Conservation (phyloP, 2,797 vertebrate genomes). For the Rhabdomys pumilio region DNA sequence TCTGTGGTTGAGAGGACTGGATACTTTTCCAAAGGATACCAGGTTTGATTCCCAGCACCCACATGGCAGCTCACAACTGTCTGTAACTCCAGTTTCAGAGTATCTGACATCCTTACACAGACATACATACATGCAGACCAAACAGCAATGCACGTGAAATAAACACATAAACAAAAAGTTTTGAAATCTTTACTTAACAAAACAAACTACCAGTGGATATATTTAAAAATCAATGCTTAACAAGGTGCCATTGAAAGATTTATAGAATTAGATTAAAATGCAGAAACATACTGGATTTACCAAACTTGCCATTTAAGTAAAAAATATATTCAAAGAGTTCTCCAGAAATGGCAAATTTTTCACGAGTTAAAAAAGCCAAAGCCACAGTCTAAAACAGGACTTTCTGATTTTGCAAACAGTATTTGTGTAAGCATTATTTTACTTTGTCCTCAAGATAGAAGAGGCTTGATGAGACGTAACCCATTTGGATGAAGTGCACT, state of each 20-base stretch:
- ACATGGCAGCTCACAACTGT: neutral
- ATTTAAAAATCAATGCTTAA: constrained; percentile 14
- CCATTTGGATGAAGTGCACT: constrained; percentile 41
- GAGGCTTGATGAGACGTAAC: constrained; percentile 63
- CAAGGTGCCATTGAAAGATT: constrained; percentile 22
- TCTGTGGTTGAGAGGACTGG: neutral
- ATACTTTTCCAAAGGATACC: neutral
- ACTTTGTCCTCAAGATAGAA: constrained; percentile 69
- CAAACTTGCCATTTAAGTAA: constrained; percentile 66
- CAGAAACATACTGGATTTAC: constrained; percentile 47
- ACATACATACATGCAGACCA: neutral
- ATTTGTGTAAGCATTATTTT: constrained; percentile 72
- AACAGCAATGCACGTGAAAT: neutral
- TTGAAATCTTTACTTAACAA: constrained; percentile 39
- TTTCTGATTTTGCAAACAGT: constrained; percentile 73
- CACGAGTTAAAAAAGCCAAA: constrained; percentile 62
- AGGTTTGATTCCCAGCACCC: neutral
- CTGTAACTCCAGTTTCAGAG: neutral
- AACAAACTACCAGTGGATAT: constrained; percentile 37
- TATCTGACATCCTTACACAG: neutral
- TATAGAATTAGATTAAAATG: constrained; percentile 57
- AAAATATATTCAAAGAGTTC: constrained; percentile 66
- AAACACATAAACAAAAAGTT: constrained; percentile 45
- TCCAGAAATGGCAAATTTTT: constrained; percentile 67
- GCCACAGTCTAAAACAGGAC: constrained; percentile 65